Evolutionary conservation across 1,140 invertebrate species (phyloP), one percentile per base, ranked within the genome.

Genomic region (Drosophila kohkoa): DNA sequence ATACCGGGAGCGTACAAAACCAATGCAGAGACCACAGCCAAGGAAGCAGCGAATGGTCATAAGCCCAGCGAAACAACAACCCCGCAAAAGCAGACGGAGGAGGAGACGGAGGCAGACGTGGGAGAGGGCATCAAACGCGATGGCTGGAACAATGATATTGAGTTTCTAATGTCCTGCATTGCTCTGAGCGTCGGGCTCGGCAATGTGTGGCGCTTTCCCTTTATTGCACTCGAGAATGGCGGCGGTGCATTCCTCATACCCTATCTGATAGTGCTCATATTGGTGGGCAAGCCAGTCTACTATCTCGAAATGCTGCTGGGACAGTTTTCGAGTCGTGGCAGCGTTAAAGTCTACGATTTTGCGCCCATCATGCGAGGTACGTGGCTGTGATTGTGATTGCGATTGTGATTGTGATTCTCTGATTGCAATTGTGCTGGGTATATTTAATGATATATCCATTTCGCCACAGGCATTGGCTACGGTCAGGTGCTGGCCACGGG

Each of bases 131-230:
- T 80, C 1, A 16, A 73, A 2, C 93, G 96, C 15, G 95, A 95
- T 2, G 96, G 95, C 86, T 98, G 98, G 98, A 95, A 94, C 20
- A 97, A 96, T 77, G 95, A 96, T 73, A 91, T 97, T 1, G 97
- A 98, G 90, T 98, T 98, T 90, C 93, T 98, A 0, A 96, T 98
- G 93, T 97, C 97, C 1, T 97, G 97, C 90, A 96, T 98, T 60
- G 96, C 97, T n/a, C 96, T 98, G 70, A 97, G 97, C 5, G 96
- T 98, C 4, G 97, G 97, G 0, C 94, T 98, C n/a, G 97, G 97
- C 16, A 92, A 92, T 41, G 90, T 92, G 20, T 92, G 91, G 92
- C 65, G 92, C 15, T 98, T 98, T 93, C 97, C 97, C 0, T 98
- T 97, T 82, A 95, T 96, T 0, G 96, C 96, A 1, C 96, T 97